Base-by-base conservation (phyloP, 2,888 invertebrate species). In the Cephus rjabovi region DNA sequence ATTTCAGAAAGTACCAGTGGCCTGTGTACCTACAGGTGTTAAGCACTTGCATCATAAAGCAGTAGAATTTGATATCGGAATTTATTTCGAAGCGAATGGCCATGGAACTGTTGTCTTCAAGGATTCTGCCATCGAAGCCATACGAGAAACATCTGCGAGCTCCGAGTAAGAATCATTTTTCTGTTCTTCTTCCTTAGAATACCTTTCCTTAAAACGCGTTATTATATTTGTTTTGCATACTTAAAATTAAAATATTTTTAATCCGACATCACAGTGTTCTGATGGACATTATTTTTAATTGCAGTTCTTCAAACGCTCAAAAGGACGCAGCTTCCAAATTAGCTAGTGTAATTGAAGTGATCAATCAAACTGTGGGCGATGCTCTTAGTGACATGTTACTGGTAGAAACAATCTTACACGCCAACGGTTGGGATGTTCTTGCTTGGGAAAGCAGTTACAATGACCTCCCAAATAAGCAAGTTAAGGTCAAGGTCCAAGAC, bases 21-120 rank as follows among this genome's bases (percentile, higher is more conserved):
- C 95, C 0, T 99, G 98, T 92, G 98, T 96, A 12, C 94, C 97
- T 77, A 99, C 99, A 0, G 99, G 99, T 12, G 99, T 99, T 0
- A 99, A 99, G 91, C 95, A 99, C 92, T 93, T 99, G 34, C 99
- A 99, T 90, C 96, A 97, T 88, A 96, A 96, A 89, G 99, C 99
- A 0, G 89, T 95, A 69, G 94, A 97, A 77, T 99, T 95, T 92
- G 99, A 99, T 90, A 95, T 99, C 86, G 99, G 99, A 3, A 95
- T 99, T 6, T 99, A 99, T 92, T 99, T 99, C 92, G 99, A 99
- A 91, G 99, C 99, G 0, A 99, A 99, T 92, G 99, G 99, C 0
- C 99, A 99, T 92, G 99, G 99, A 23, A 99, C 99, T 0, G 96
- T 97, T 0, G 92, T 98, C 0, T 98, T 98, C 87, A 97, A 96